Base-by-base conservation (phyloP, 2,113 vertebrate species). In the Brachypodius melanocephalos region DNA sequence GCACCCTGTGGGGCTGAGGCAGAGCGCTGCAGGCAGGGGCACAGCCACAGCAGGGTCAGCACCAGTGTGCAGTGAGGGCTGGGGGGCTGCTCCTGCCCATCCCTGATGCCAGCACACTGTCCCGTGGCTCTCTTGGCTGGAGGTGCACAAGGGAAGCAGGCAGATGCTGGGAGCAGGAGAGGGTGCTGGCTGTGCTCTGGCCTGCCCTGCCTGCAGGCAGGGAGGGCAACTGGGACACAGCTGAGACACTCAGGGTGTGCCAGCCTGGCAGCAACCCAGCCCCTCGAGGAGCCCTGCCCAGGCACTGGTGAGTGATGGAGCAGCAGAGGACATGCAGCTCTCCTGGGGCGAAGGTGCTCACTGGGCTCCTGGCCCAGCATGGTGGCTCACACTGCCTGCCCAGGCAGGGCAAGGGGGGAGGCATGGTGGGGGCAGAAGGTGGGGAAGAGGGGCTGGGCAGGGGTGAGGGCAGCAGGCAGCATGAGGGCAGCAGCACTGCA, bases 341-440 rank as follows among this genome's bases (percentile, higher is more conserved):
- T 75, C 62, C 14, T 5, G 21, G 49, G 49, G 48, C 1, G 0
- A 82, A 57, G 46, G 46, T 0, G 18, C 13, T 29, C 1, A 0
- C 57, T 14, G 0, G 0, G 67, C 75, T 86, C 85, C 72, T 5
- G 21, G 61, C 21, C 40, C 29, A 10, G 71, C 1, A 0, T 1
- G 34, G 16, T 0, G 4, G 72, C 59, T n/a, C 9, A 21, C 28
- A 14, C 17, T 40, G 42, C 25, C n/a, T 52, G 40, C 31, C 6
- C 22, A 3, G 54, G 26, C 72, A 61, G 31, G 36, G 12, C 68
- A 57, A 46, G 25, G 29, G 25, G 63, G 17, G 4, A 72, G 54
- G n/a, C 14, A 14, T 2, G 18, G 49, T 1, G 1, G 5, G 12
- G 28, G 6, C 25, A 49, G 16, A 5, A 49, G 31, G 21, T 12